Percentiles rank a stretch among this genome's conserved stretches.
phyloP scores from a whole-genome alignment of 2,888 invertebrate species.

The Drosophila borborema region DNA sequence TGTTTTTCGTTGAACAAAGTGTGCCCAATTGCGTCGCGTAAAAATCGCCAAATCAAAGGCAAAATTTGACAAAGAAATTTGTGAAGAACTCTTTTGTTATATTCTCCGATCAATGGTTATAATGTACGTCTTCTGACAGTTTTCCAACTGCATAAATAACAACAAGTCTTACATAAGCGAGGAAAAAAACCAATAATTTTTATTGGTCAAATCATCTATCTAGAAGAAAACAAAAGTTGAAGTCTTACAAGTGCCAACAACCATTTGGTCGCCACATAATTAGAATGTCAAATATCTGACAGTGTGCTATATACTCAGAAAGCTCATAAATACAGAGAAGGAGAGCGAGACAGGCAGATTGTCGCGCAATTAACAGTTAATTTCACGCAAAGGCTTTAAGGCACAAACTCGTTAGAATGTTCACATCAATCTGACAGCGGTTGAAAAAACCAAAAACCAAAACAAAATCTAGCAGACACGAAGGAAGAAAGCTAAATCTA shows the following conservation, averaged over 20 bases:
- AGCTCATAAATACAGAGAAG: conserved; percentile 6
- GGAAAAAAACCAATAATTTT: conserved; percentile 11
- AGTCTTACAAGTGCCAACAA: conserved; percentile 47
- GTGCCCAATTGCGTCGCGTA: conserved; percentile 12
- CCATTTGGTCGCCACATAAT: conserved; percentile 45
- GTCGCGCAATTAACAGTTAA: conserved; percentile 15
- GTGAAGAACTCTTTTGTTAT: conserved; percentile 8
- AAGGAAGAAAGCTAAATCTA: background rate
- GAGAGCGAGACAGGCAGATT: conserved; percentile 6
- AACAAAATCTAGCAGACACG: background rate
- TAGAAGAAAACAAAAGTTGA: conserved; percentile 18
- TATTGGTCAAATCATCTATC: conserved; percentile 4
- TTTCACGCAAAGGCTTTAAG: conserved; percentile 28
- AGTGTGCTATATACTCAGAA: conserved; percentile 50
- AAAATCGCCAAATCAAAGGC: conserved; percentile 25
- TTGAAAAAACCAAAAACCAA: conserved; percentile 40
- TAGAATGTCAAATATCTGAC: conserved; percentile 70
- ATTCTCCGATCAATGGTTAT: conserved; percentile 12
- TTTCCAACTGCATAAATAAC: conserved; percentile 27
- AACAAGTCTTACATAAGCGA: conserved; percentile 25
- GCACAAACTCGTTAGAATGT: conserved; percentile 52
- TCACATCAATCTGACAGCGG: conserved; percentile 70
- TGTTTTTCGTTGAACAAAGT: conserved; percentile 1
- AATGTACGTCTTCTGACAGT: conserved; percentile 72
- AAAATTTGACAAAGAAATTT: conserved; percentile 12